Evolutionary conservation across 1,140 invertebrate species (phyloP).

Genomic region (Anadara kagoshimensis): DNA sequence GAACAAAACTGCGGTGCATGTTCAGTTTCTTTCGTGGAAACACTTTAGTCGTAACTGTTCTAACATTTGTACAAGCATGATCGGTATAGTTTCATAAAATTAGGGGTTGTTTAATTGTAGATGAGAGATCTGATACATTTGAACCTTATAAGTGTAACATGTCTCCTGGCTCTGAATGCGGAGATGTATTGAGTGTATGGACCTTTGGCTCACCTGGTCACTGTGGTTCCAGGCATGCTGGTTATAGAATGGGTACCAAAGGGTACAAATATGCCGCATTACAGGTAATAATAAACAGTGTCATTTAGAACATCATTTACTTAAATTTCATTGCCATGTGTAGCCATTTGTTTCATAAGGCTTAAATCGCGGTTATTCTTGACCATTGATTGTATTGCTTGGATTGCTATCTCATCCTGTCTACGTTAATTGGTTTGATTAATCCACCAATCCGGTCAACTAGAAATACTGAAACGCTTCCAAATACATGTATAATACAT

Average conservation of each 20-base stretch:
- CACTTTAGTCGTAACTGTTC: not conserved
- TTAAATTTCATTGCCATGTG: too few species aligned
- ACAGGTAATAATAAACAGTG: constrained; percentile 28
- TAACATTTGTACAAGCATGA: not conserved
- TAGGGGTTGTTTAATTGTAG: not conserved
- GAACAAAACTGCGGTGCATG: not conserved
- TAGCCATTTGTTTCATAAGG: too few species aligned
- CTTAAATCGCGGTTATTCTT: too few species aligned
- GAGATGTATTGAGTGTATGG: constrained; percentile 35
- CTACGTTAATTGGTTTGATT: too few species aligned
- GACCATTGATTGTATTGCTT: too few species aligned
- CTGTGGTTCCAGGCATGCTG: constrained; percentile 40
- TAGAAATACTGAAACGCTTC: too few species aligned
- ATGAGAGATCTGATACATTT: not conserved
- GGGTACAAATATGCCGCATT: constrained; percentile 34
- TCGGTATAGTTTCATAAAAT: not conserved
- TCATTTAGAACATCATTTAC: too few species aligned
- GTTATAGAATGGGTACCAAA: constrained; percentile 31
- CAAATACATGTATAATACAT: too few species aligned
- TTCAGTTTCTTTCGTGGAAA: too few species aligned
- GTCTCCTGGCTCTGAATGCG: constrained; percentile 3
- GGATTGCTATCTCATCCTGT: too few species aligned
- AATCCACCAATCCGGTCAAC: too few species aligned
- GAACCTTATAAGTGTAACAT: constrained; percentile 14
- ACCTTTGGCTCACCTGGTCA: constrained; percentile 31